These are phyloP conservation scores for Phragmatobia fuliginosa DNA, from an alignment of 2,888 invertebrate species.

Conservation along the genomic window DNA sequence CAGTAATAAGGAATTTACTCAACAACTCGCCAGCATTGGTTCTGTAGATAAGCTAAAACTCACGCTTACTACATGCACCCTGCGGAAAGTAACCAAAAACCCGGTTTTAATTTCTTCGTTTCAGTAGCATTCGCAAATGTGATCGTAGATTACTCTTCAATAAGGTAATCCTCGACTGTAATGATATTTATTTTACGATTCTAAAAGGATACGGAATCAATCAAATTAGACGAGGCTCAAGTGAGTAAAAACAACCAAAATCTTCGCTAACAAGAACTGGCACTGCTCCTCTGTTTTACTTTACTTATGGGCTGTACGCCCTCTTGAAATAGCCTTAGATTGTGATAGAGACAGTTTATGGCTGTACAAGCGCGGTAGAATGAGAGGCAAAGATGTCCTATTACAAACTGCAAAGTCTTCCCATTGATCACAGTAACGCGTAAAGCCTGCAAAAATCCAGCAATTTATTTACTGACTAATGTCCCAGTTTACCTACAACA, in stretches of 20 bases:
- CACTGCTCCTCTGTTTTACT: constrained; percentile 59
- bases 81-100: background rate
- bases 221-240: constrained; percentile 60
- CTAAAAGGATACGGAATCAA: constrained; percentile 56
- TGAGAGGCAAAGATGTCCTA: constrained; percentile 69
- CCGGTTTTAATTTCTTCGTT: background rate
- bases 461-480: constrained; percentile 82
- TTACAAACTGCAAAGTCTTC: constrained; percentile 79
- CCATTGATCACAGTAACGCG: constrained; percentile 83
- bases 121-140: background rate
- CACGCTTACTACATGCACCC: background rate
- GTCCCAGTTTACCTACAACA: constrained; percentile 51
- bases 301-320: constrained; percentile 61
- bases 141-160: background rate
- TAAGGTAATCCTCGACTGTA: background rate
- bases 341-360: constrained; percentile 58
- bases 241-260: constrained; percentile 53
- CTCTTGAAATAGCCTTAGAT: constrained; percentile 65
- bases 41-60: background rate
- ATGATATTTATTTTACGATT: constrained; percentile 4
- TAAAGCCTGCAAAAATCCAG: constrained; percentile 82
- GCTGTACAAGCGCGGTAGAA: constrained; percentile 46
- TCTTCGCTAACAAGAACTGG: constrained; percentile 77
- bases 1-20: background rate
- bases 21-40: background rate